Evolutionary conservation across 2,113 vertebrate genomes (phyloP), one percentile per base, ranked within the genome.

Genomic region (Salvator merianae): DNA sequence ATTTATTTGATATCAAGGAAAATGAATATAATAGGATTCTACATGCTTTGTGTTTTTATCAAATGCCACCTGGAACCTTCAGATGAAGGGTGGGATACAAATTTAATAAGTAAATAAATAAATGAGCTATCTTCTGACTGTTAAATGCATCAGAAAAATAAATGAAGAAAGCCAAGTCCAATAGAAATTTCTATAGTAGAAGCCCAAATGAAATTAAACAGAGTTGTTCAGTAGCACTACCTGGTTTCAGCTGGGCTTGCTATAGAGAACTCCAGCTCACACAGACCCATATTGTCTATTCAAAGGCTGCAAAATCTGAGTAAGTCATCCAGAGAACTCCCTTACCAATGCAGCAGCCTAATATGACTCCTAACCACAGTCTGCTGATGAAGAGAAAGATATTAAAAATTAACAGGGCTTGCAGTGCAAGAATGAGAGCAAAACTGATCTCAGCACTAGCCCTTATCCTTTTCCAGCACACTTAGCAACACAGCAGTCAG

Each of bases 61-160:
- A n/a, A n/a, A 1, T 47, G 10, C 5, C 43, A 47, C 43, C n/a
- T n/a, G n/a, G n/a, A 47, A 47, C 10, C 43, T 47, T 5, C 43
- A 47, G 43, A 9, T 47, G 43, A 47, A 47, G 43, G 43, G 43
- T 47, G 43, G 43, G 43, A 47, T 47, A 47, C 43, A 47, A 47
- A 47, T 47, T 5, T 18, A 38, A 0, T 18, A 38, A 0, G 1
- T 0, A 2, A 55, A 47, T 36, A 71, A 26, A 79, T 72, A 81
- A 86, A 14, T 10, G 12, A 28, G 59, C 43, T 0, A 20, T 72
- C 69, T 36, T 47, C 75, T 65, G 10, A 0, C 0, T 0, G 79
- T 1, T 26, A 7, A 0, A 0, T 10, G 47, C 0, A 4, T 43
- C 18, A 62, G 32, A 13, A 34, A 62, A 8, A 13, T 40, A n/a